These are phyloP conservation scores for Cetoscarus ocellatus DNA, from an alignment of 2,797 vertebrate species.

Conservation along the genomic window DNA sequence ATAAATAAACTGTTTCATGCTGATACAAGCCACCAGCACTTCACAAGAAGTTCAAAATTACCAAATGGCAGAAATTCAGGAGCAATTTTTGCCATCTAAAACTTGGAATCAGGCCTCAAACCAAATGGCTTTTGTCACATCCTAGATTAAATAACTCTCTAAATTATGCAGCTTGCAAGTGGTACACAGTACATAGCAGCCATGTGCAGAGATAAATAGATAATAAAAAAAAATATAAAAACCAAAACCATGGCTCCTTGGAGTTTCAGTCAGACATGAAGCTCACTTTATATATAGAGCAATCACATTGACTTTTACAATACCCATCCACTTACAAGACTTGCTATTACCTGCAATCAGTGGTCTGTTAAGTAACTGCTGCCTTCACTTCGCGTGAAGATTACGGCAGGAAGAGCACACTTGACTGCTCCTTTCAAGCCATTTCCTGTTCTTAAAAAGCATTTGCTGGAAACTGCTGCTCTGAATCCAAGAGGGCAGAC, in stretches of 20 bases:
- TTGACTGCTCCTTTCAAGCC: conserved; percentile 28
- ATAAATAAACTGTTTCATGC: conserved; percentile 21
- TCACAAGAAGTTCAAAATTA: conserved; percentile 42
- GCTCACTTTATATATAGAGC: neutral
- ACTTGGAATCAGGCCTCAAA: conserved; percentile 45
- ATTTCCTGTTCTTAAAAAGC: conserved; percentile 57
- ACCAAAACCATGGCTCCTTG: too few species aligned
- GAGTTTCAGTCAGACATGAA: conserved; percentile 8
- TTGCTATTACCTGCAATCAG: conserved; percentile 44
- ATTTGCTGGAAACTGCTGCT: conserved; percentile 44
- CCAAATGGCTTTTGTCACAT: conserved; percentile 42
- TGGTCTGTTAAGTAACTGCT: conserved; percentile 37
- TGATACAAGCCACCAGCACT: conserved; percentile 30
- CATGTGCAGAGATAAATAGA: neutral
- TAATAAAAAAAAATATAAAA: too few species aligned
- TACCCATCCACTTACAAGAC: conserved; percentile 19
- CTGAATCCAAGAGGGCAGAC: conserved; percentile 14
- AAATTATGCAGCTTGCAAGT: conserved; percentile 52
- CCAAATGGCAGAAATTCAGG: conserved; percentile 25
- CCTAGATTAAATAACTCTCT: conserved; percentile 50
- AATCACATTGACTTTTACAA: conserved; percentile 5
- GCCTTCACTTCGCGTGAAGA: conserved; percentile 16
- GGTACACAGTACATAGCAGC: conserved; percentile 25
- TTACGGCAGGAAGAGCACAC: conserved; percentile 24
- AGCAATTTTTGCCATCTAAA: conserved; percentile 22